phyloP scores from a whole-genome alignment of 2,888 invertebrate species.

The Eudemis profundana region DNA sequence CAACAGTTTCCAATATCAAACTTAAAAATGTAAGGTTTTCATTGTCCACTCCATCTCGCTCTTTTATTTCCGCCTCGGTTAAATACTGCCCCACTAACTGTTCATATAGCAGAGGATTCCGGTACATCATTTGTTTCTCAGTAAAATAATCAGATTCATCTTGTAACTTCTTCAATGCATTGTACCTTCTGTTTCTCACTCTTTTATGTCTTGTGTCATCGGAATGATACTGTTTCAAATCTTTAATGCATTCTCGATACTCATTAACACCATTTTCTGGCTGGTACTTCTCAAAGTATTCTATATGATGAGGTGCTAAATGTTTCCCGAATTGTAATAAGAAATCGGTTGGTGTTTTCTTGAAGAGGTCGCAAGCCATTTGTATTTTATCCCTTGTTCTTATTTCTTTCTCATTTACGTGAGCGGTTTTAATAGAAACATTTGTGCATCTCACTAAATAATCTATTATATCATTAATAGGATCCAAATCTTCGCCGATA shows the following conservation, averaged over 20 bases:
- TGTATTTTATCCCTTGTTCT: conserved; percentile 88
- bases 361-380: conserved; percentile 87
- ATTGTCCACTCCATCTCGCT: conserved; percentile 86
- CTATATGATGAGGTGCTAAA: conserved; percentile 88
- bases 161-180: conserved; percentile 91
- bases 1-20: conserved; percentile 92
- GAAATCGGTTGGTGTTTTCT: conserved; percentile 89
- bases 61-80: conserved; percentile 89
- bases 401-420: conserved; percentile 91
- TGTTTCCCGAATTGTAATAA: conserved; percentile 91
- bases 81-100: conserved; percentile 95
- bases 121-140: conserved; percentile 96
- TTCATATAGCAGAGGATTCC: conserved; percentile 96
- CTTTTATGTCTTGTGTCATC: conserved; percentile 80
- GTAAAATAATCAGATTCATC: conserved; percentile 92
- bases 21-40: conserved; percentile 88
- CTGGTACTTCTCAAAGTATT: conserved; percentile 86
- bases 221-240: conserved; percentile 85
- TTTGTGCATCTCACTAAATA: conserved; percentile 86
- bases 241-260: conserved; percentile 87
- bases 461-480: conserved; percentile 86
- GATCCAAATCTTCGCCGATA: conserved; percentile 60
- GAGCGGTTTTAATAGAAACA: conserved; percentile 92
- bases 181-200: conserved; percentile 92
- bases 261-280: conserved; percentile 66